Conservation (phyloP, 2,888 invertebrate genomes). For the Achlya flavicornis region DNA sequence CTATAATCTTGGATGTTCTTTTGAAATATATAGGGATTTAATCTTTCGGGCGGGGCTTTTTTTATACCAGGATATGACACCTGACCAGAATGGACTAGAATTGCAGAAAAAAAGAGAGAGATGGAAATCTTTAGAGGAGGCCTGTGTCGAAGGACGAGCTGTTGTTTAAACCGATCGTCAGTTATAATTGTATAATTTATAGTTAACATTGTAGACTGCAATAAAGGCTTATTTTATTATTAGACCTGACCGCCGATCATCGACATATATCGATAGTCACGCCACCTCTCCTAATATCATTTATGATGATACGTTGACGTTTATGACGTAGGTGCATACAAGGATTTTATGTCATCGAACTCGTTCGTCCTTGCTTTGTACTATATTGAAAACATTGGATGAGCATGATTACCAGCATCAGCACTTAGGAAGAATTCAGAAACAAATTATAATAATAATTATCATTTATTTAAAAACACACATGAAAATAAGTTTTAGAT, state of each 20-base stretch:
- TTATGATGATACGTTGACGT: slow-evolving; percentile 33
- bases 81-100: too few species aligned
- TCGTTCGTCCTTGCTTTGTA: slow-evolving; percentile 33
- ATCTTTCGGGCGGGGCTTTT: too few species aligned
- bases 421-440: neutral
- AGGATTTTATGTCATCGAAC: slow-evolving; percentile 35
- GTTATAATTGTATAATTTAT: too few species aligned
- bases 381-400: slow-evolving; percentile 22
- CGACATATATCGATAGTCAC: neutral
- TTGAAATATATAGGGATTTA: too few species aligned
- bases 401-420: slow-evolving; percentile 22
- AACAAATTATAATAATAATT: neutral
- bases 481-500: too few species aligned
- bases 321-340: slow-evolving; percentile 35
- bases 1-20: neutral
- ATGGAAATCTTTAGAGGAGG: too few species aligned
- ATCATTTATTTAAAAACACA: too few species aligned
- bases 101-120: too few species aligned
- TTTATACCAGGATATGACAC: neutral
- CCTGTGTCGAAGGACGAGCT: too few species aligned
- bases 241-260: neutral
- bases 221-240: too few species aligned
- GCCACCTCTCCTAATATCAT: slow-evolving; percentile 23
- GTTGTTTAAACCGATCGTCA: too few species aligned
- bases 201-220: too few species aligned